Conservation (phyloP, 2,113 vertebrate genomes). For the Eonycteris spelaea region DNA sequence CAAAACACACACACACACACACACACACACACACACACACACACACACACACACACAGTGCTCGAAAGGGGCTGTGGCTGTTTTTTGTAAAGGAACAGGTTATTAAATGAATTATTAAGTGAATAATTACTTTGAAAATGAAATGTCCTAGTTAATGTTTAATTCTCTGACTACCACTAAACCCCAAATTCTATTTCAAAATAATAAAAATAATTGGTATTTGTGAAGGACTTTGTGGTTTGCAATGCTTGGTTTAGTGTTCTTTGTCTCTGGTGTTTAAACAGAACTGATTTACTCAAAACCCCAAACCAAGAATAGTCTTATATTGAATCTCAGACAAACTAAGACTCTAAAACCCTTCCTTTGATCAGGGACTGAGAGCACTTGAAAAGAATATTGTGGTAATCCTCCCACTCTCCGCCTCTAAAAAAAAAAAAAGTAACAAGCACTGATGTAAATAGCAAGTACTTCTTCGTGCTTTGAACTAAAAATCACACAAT, state of each 20-base stretch:
- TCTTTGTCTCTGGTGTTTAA: constrained; percentile 36
- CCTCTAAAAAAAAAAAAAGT: background rate
- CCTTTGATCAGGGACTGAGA: constrained; percentile 68
- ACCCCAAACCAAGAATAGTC: constrained; percentile 43
- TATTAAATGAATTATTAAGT: background rate
- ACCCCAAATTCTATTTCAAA: background rate
- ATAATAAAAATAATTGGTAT: constrained; percentile 29
- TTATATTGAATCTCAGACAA: constrained; percentile 49
- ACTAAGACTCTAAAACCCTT: constrained; percentile 60
- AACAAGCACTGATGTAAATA: constrained; percentile 40
- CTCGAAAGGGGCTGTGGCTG: background rate
- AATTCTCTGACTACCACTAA: background rate
- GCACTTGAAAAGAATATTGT: constrained; percentile 59
- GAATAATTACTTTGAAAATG: constrained; percentile 15
- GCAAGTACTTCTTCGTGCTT: constrained; percentile 36
- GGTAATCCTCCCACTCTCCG: constrained; percentile 56
- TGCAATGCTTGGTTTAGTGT: background rate
- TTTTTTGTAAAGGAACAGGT: background rate
- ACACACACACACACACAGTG: background rate
- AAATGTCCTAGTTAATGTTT: background rate
- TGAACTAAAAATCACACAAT: constrained; percentile 52
- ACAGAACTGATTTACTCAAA: constrained; percentile 54
- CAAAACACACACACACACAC: background rate
- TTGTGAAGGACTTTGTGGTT: background rate
- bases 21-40: background rate